phyloP scores from a whole-genome alignment of 2,888 invertebrate genomes.

The Stenotaenia linearis region DNA sequence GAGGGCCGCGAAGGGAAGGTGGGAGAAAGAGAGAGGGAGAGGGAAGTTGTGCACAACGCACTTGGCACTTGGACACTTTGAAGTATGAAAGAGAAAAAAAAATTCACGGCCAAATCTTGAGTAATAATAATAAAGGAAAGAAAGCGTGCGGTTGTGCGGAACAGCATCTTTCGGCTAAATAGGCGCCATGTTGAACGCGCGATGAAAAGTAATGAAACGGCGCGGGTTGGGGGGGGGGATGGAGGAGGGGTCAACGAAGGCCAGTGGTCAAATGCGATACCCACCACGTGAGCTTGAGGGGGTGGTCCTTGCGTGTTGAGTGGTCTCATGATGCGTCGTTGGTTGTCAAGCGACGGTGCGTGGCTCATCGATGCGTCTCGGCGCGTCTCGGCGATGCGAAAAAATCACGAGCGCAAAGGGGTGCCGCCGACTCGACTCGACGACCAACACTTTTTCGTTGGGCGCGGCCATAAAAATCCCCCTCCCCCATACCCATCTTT shows the following conservation, averaged over 20 bases:
- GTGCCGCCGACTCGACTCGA: constrained; percentile 29
- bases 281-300: constrained; percentile 31
- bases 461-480: constrained; percentile 29
- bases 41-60: constrained; percentile 5
- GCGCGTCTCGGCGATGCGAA: constrained; percentile 24
- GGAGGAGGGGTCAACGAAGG: constrained; percentile 27
- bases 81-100: background rate
- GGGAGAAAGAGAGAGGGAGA: background rate
- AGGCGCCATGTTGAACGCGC: constrained; percentile 11
- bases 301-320: constrained; percentile 30
- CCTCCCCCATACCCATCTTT: constrained; percentile 24
- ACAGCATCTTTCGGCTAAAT: background rate
- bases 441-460: constrained; percentile 26
- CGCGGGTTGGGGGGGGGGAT: background rate
- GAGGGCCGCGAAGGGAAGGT: constrained; percentile 4
- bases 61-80: constrained; percentile 6
- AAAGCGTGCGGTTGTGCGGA: background rate
- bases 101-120: background rate
- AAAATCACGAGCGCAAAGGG: constrained; percentile 28
- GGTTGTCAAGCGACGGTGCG: constrained; percentile 5
- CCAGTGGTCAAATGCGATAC: constrained; percentile 14
- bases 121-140: background rate
- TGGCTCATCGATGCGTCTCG: constrained; percentile 24
- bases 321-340: constrained; percentile 26
- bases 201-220: background rate